Conservation (phyloP, 2,888 invertebrate species). For the Trachelus stipa region DNA sequence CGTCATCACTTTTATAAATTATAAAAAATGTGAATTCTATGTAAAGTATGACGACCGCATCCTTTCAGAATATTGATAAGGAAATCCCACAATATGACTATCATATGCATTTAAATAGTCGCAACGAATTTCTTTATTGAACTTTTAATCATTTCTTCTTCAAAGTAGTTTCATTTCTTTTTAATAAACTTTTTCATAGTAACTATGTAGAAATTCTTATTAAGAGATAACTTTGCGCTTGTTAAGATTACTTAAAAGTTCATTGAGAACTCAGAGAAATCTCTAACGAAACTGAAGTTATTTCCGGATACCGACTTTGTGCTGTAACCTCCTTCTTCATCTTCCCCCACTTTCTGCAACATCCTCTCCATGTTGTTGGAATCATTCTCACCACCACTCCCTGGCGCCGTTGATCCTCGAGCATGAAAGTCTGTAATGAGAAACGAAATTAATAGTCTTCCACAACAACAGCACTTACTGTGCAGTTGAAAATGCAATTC, state of each 20-base stretch:
- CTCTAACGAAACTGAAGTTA: slow-evolving; percentile 52
- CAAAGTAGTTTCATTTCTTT: background rate
- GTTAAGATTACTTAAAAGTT: background rate
- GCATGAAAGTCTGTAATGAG: background rate
- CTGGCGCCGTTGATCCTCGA: background rate
- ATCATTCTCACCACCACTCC: background rate
- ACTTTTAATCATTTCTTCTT: background rate
- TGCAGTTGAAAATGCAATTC: background rate
- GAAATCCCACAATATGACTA: background rate
- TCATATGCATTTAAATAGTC: background rate
- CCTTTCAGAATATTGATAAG: background rate
- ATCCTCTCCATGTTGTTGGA: background rate
- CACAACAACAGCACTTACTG: background rate
- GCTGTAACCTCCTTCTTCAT: slow-evolving; percentile 34
- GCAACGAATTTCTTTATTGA: background rate
- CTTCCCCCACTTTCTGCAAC: slow-evolving; percentile 29
- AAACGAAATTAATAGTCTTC: background rate
- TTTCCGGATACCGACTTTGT: slow-evolving; percentile 49
- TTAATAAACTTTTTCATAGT: background rate
- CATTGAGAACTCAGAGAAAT: slow-evolving; percentile 29
- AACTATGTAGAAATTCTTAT: background rate
- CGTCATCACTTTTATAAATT: background rate
- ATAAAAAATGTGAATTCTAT: background rate
- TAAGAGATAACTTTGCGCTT: background rate
- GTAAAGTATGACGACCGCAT: background rate